Conservation (phyloP, 2,797 vertebrate genomes). For the Sebastes cheni region DNA sequence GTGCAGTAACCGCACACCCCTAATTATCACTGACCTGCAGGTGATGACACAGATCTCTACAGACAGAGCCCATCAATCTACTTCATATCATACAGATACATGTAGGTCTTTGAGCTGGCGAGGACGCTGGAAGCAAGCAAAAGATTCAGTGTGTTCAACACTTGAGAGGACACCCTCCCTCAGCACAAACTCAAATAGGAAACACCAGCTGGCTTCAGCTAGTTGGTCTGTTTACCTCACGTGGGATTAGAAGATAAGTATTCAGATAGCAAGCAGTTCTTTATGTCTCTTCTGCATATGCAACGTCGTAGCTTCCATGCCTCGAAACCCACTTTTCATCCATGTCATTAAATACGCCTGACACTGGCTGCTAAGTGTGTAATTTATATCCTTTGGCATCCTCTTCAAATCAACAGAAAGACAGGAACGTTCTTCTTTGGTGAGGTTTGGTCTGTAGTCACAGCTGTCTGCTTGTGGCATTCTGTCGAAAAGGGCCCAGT, state of each 20-base stretch:
- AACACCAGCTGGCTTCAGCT: conserved; percentile 50
- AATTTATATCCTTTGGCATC: neutral
- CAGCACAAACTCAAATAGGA: conserved; percentile 45
- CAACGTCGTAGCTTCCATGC: neutral
- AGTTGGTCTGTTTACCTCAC: conserved; percentile 16
- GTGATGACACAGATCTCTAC: neutral
- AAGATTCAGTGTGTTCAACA: conserved; percentile 18
- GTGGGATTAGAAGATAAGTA: conserved; percentile 19
- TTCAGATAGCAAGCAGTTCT: conserved; percentile 16
- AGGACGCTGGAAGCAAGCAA: neutral
- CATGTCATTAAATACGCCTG: neutral
- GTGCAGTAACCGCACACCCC: neutral
- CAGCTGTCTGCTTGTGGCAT: conserved; percentile 46
- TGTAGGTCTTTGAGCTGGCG: neutral
- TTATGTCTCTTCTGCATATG: neutral
- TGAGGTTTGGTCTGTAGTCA: conserved; percentile 2
- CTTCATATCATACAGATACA: neutral
- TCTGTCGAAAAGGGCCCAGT: conserved; percentile 15
- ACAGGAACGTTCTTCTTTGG: conserved; percentile 16
- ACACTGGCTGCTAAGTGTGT: neutral
- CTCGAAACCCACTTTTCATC: neutral
- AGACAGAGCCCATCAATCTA: neutral
- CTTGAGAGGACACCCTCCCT: conserved; percentile 35
- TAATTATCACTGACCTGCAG: neutral
- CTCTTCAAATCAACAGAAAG: conserved; percentile 17